Conservation (phyloP, 2,113 vertebrate species). For the rabbit (Oryctolagus cuniculus) region mOryCun1.1 NC_091447.1:50018501-50019000, state of each 20-base stretch:
- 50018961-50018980: background rate
- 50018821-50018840: background rate
- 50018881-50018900: background rate
- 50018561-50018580: too few species aligned
- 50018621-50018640: background rate
- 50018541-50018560: too few species aligned
- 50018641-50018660: background rate
- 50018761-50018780: background rate
- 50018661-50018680: background rate
- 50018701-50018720: background rate
- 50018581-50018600: too few species aligned
- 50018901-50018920: background rate
- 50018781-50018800: background rate
- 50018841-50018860: background rate
- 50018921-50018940: background rate
- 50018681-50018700: background rate
- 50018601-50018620: background rate
- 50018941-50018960: background rate
- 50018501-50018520: too few species aligned
- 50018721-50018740: background rate
- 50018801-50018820: background rate
- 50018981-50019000: constrained; percentile 4
- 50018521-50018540: too few species aligned
- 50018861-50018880: background rate
- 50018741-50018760: background rate